Evolutionary conservation across 2,113 vertebrate genomes (phyloP).

Genomic region (Xenus cinereus): DNA sequence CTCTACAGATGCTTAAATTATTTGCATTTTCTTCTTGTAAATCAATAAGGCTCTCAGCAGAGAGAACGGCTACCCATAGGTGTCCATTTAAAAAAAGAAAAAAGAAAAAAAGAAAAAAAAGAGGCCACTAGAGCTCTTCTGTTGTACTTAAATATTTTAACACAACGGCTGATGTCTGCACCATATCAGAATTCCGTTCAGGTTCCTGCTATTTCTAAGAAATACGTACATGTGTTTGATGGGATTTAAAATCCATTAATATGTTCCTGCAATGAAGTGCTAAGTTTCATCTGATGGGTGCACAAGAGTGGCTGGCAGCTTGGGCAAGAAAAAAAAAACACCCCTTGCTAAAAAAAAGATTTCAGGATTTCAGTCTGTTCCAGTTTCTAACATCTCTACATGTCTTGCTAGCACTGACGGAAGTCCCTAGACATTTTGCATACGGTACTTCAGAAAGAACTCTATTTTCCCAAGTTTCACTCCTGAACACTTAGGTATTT

Average conservation of each 20-base stretch:
- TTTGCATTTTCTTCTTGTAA: not conserved
- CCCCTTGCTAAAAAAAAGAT: not conserved
- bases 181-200: not conserved
- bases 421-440: not conserved
- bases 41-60: fast-evolving
- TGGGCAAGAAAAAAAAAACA: not conserved
- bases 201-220: not conserved
- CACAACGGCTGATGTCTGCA: not conserved
- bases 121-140: not conserved
- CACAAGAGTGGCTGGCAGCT: not conserved
- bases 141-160: not conserved
- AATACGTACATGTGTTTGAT: not conserved
- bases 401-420: not conserved
- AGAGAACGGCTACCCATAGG: not conserved
- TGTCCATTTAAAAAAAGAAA: not conserved
- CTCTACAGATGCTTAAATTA: not conserved
- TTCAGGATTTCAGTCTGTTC: not conserved
- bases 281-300: not conserved
- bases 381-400: not conserved
- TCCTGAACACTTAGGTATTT: not conserved
- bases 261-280: not conserved
- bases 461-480: not conserved
- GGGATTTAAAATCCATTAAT: not conserved
- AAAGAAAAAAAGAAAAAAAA: not conserved
- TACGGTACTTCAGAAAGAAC: not conserved